phyloP scores from a whole-genome alignment of 1,140 invertebrate genomes.

The Limonius californicus region DNA sequence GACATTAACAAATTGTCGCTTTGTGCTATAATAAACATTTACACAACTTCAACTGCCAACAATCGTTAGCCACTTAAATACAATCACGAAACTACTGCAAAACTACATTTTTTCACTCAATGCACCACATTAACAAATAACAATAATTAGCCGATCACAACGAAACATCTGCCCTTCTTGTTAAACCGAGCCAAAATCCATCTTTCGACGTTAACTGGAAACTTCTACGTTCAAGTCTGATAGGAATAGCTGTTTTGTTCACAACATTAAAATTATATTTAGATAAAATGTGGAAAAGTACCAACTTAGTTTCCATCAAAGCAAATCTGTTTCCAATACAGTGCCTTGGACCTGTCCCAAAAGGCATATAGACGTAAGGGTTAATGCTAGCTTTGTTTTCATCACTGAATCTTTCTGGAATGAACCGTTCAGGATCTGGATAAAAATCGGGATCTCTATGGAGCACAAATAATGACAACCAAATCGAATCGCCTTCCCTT shows the following conservation, averaged over 20 bases:
- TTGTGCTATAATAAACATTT: no score
- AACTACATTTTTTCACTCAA: no score
- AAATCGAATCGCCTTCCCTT: slow-evolving; percentile 33
- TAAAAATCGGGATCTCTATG: slow-evolving; percentile 48
- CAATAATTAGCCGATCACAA: no score
- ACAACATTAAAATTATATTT: background rate
- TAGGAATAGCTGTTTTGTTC: background rate
- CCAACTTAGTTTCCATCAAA: background rate
- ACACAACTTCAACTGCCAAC: no score
- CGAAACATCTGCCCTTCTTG: no score
- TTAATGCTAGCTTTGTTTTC: slow-evolving; percentile 46
- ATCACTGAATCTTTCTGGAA: slow-evolving; percentile 52
- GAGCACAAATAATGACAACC: slow-evolving; percentile 42
- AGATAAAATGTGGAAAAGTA: background rate
- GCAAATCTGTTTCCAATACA: slow-evolving; percentile 20
- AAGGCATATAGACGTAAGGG: slow-evolving; percentile 53
- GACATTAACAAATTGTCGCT: no score
- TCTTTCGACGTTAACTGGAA: background rate
- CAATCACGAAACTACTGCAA: no score
- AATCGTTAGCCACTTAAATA: no score
- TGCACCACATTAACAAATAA: no score
- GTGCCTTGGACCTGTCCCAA: slow-evolving; percentile 50
- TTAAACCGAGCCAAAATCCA: background rate
- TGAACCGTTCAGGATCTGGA: slow-evolving; percentile 48
- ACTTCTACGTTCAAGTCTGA: background rate